Conservation (phyloP, 2,797 vertebrate species). For the Chromis chromis region DNA sequence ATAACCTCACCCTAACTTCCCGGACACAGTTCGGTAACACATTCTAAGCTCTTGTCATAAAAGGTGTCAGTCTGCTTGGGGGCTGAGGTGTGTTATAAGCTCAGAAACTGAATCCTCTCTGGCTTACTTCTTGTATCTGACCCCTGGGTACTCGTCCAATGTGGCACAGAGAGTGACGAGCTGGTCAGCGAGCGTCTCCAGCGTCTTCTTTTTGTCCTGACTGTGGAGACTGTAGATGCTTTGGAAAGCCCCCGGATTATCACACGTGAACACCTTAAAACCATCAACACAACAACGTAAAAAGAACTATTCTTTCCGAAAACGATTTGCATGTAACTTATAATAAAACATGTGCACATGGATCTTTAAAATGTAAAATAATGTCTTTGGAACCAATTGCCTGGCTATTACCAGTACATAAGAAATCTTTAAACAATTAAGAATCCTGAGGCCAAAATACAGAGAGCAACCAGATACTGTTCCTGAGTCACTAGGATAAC, state of each 20-base stretch:
- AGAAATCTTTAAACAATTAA: no score
- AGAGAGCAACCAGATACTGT: background rate
- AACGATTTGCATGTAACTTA: background rate
- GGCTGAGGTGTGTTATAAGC: conserved; percentile 25
- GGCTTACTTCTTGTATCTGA: conserved; percentile 92
- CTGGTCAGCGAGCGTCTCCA: conserved; percentile 89
- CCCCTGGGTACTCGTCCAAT: conserved; percentile 94
- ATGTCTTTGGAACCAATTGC: background rate
- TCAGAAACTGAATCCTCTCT: conserved; percentile 39
- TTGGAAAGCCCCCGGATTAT: conserved; percentile 90
- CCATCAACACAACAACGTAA: background rate
- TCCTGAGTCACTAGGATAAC: background rate
- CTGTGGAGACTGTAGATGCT: conserved; percentile 90
- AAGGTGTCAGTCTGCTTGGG: conserved; percentile 28
- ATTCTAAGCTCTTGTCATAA: background rate
- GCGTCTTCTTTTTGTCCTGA: conserved; percentile 82
- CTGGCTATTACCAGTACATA: background rate
- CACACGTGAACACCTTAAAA: conserved; percentile 92
- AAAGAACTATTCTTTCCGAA: background rate
- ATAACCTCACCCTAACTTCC: no score
- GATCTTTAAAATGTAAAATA: background rate
- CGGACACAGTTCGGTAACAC: no score
- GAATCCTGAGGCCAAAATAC: no score
- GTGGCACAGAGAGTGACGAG: conserved; percentile 95
- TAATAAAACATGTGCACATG: background rate